A percentile compares a stretch with the other conserved stretches of the same genome.
Evolutionary conservation across 2,113 vertebrate genomes (phyloP).

Genomic region (Rhegmatorhina hoffmannsi): DNA sequence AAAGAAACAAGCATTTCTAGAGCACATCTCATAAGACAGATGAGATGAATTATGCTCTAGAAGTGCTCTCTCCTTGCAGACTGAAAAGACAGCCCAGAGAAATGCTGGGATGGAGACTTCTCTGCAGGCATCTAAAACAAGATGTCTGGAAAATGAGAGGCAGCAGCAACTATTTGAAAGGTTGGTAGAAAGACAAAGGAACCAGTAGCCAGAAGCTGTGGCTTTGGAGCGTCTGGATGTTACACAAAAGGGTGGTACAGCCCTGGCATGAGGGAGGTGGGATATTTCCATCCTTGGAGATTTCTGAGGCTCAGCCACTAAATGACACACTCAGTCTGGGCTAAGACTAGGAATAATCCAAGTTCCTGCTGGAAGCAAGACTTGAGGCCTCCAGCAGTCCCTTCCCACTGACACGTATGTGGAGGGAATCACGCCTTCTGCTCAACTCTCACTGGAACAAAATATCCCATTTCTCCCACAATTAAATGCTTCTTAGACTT

Average conservation of each 20-base stretch:
- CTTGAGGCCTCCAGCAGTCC: neutral
- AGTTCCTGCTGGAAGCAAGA: neutral
- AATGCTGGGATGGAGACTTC: neutral
- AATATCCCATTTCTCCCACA: neutral
- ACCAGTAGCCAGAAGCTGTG: neutral
- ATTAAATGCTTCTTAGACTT: neutral
- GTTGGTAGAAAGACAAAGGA: neutral
- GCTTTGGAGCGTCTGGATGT: neutral
- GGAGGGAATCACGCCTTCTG: neutral
- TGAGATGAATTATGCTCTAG: neutral
- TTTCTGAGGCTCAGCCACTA: neutral
- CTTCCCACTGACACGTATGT: neutral
- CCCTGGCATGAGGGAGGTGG: neutral
- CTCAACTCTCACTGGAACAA: neutral
- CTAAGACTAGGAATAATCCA: neutral
- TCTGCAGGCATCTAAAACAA: neutral
- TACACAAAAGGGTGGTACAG: neutral
- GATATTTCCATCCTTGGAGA: neutral
- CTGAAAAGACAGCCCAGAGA: neutral
- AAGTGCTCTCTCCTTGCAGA: neutral
- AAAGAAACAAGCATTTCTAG: conserved; percentile 17
- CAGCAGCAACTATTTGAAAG: neutral
- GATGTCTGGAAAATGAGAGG: neutral
- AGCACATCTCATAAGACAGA: neutral
- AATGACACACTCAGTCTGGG: neutral